Conservation (phyloP, 2,888 invertebrate species). For the Aromia moschata region DNA sequence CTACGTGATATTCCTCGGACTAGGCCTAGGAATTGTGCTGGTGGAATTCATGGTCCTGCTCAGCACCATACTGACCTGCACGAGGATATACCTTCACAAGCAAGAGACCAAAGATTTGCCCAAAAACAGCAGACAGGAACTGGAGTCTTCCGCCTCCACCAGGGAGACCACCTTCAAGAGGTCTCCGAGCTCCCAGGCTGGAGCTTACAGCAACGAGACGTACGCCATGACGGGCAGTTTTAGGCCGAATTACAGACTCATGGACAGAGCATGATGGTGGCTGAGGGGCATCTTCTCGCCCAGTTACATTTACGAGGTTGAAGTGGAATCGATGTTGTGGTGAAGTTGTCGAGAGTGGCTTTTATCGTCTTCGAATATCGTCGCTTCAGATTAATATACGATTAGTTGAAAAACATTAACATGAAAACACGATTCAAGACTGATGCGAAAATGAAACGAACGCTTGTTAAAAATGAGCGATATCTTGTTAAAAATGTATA, state of each 20-base stretch:
- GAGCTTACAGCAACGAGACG: conserved; percentile 58
- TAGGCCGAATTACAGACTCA: conserved; percentile 58
- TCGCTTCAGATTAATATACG: not conserved
- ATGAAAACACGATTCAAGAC: too few species aligned
- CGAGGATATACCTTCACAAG: conserved; percentile 68
- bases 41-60: conserved; percentile 78
- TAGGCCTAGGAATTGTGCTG: conserved; percentile 73
- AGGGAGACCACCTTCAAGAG: conserved; percentile 38
- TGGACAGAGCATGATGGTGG: conserved; percentile 60
- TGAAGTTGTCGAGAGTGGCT: conserved; percentile 47
- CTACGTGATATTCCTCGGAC: conserved; percentile 73
- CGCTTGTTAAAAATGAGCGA: too few species aligned
- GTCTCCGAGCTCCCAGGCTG: conserved; percentile 40
- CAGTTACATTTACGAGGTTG: conserved; percentile 59
- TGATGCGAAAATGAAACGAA: too few species aligned
- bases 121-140: conserved; percentile 37
- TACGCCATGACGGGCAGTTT: conserved; percentile 59
- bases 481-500: too few species aligned
- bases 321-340: conserved; percentile 72
- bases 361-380: not conserved
- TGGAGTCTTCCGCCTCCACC: conserved; percentile 30
- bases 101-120: conserved; percentile 60
- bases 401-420: not conserved
- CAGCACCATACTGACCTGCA: conserved; percentile 76
- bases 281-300: conserved; percentile 52